A percentile compares a stretch with the other conserved stretches of the same genome.
Evolutionary conservation across 2,888 invertebrate genomes (phyloP).

Genomic region (Euspilapteryx auroguttella): DNA sequence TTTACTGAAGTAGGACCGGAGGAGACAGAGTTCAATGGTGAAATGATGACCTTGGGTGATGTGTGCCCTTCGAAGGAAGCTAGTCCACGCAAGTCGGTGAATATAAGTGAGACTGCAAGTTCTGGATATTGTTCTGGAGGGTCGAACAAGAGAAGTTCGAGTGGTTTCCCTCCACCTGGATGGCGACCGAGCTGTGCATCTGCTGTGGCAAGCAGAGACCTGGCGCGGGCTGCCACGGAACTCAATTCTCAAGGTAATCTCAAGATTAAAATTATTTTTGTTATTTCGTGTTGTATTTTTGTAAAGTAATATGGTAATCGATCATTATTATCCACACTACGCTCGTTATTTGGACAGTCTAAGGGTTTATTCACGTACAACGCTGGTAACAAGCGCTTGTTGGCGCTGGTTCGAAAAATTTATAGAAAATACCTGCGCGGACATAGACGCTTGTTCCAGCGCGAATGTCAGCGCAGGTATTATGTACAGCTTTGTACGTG

Average conservation of each 20-base stretch:
- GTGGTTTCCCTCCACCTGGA: constrained; percentile 54
- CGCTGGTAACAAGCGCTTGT: no score
- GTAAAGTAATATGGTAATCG: no score
- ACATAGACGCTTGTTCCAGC: no score
- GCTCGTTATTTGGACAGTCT: no score
- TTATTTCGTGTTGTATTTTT: no score
- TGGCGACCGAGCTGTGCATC: constrained; percentile 64
- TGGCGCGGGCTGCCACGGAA: constrained; percentile 68
- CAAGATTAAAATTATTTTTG: no score
- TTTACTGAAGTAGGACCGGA: constrained; percentile 53
- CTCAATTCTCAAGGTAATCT: constrained; percentile 73
- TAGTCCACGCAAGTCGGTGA: constrained; percentile 50
- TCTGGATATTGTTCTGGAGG: constrained; percentile 54
- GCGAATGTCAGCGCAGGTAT: no score
- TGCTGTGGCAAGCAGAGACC: constrained; percentile 57
- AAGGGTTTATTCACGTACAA: no score
- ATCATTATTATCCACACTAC: no score
- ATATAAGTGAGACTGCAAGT: constrained; percentile 51
- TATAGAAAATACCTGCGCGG: no score
- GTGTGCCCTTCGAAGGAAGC: constrained; percentile 50
- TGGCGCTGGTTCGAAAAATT: no score
- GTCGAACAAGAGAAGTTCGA: constrained; percentile 45
- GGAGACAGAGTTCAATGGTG: constrained; percentile 43
- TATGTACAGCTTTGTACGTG: no score
- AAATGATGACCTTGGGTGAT: constrained; percentile 41